phyloP scores from a whole-genome alignment of 2,797 vertebrate species.

The Smutsia temminckii region DNA sequence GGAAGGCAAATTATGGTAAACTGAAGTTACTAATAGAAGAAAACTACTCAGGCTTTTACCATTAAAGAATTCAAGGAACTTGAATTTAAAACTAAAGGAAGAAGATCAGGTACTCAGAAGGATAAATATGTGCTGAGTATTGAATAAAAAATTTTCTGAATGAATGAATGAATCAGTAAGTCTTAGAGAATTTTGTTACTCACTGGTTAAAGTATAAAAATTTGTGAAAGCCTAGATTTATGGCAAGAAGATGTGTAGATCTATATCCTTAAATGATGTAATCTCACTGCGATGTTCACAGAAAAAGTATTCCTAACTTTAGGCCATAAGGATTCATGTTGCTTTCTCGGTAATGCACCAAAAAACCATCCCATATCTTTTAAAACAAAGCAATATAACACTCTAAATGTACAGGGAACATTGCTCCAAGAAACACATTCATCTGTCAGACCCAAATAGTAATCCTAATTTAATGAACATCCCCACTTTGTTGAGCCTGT shows the following conservation, averaged over 20 bases:
- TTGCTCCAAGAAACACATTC: slow-evolving; percentile 69
- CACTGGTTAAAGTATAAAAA: neutral
- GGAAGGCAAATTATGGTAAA: neutral
- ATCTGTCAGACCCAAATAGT: slow-evolving; percentile 58
- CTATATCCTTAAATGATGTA: slow-evolving; percentile 21
- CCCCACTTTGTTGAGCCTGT: slow-evolving; percentile 10
- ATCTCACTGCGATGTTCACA: neutral
- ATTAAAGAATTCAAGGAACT: neutral
- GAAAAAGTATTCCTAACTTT: slow-evolving; percentile 36
- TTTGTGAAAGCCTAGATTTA: slow-evolving; percentile 42
- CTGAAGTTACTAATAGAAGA: neutral
- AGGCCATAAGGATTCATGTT: slow-evolving; percentile 55
- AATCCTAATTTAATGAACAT: slow-evolving; percentile 71
- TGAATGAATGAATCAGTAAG: neutral
- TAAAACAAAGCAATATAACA: slow-evolving; percentile 67
- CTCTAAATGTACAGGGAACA: slow-evolving; percentile 56
- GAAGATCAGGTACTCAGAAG: neutral
- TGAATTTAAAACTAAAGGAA: neutral
- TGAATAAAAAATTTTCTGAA: neutral
- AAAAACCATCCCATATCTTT: slow-evolving; percentile 59
- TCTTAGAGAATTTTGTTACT: slow-evolving; percentile 19
- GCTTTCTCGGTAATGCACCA: slow-evolving; percentile 67
- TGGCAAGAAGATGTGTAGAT: neutral
- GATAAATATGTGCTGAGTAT: neutral
- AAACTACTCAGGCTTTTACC: neutral